Base-by-base conservation (phyloP, 2,797 vertebrate genomes). In the Parotocinclus haroldoi region DNA sequence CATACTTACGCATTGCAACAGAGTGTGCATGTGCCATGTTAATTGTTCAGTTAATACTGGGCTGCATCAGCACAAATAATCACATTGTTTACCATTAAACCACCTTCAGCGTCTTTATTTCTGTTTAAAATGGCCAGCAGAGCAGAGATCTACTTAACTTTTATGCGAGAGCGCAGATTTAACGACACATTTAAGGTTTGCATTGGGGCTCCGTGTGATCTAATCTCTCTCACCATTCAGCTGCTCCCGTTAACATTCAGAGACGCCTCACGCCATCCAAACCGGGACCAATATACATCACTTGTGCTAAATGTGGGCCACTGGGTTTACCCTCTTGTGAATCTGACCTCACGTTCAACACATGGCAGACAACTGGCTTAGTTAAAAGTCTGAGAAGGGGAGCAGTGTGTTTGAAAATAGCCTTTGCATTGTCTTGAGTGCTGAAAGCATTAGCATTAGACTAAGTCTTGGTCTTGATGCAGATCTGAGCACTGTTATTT, bases 381-480 rank as follows among this genome's bases (percentile, higher is more conserved):
- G 82, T 79, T 79, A 57, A 74, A 42, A 71, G 70, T 84, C 85
- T 84, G 73, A 82, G 76, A 85, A 78, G 75, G n/a, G 83, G 77
- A 83, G 80, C 79, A 81, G 82, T 78, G 76, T 67, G 76, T 76
- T 77, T 83, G 80, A 86, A 87, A 88, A 81, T 69, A 78, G 69
- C 79, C 82, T 81, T 82, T 82, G 82, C 83, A 85, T 83, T 86
- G 84, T 83, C 85, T 87, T 79, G 10, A 3, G 10, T 42, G 40
- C 83, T 80, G 78, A 79, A 79, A 53, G 73, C 78, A 87, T 88
- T 86, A 79, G 81, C 83, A 80, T 77, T 78, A 74, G 79, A 79
- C 69, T 79, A 71, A 76, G 81, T 80, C 79, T 63, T 76, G 69
- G 40, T 76, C 62, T 63, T 77, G 66, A 83, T 76, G 77, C 72